Percentiles rank a stretch among this genome's conserved stretches.
These are phyloP conservation scores for Timema cristinae DNA, from an alignment of 2,888 invertebrate species.

Conservation along the genomic window DNA sequence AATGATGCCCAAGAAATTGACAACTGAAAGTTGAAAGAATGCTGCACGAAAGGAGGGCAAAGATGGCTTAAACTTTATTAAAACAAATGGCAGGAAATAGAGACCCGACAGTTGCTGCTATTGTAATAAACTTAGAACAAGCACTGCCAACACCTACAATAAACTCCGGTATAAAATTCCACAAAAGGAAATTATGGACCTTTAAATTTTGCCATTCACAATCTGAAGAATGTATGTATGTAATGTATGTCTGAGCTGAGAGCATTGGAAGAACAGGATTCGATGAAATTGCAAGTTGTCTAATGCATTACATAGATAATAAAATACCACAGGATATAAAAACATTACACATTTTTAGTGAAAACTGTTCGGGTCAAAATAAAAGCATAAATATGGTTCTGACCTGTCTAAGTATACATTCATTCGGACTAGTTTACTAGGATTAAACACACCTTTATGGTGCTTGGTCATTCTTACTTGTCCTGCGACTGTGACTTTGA, in stretches of 20 bases:
- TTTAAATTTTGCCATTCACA: constrained; percentile 13
- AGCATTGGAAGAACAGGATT: constrained; percentile 8
- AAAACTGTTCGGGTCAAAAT: background rate
- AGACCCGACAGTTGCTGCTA: constrained; percentile 17
- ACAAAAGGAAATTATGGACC: constrained; percentile 8
- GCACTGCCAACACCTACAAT: constrained; percentile 14
- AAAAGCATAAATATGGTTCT: constrained; percentile 4
- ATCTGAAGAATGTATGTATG: constrained; percentile 1
- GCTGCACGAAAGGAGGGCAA: no score
- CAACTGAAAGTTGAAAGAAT: no score
- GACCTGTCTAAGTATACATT: background rate
- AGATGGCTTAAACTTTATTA: no score
- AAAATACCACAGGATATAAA: background rate
- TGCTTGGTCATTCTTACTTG: background rate
- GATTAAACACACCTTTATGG: background rate
- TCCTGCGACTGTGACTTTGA: background rate
- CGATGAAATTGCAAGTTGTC: no score
- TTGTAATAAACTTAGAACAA: constrained; percentile 2
- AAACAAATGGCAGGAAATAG: no score
- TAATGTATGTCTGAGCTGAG: constrained; percentile 13
- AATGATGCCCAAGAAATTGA: no score
- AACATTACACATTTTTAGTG: background rate
- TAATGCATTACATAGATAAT: constrained; percentile 11
- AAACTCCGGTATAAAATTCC: constrained; percentile 1
- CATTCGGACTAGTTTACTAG: background rate